These are phyloP conservation scores for Furnarius figulus DNA, from an alignment of 2,113 vertebrate species.

Conservation along the genomic window DNA sequence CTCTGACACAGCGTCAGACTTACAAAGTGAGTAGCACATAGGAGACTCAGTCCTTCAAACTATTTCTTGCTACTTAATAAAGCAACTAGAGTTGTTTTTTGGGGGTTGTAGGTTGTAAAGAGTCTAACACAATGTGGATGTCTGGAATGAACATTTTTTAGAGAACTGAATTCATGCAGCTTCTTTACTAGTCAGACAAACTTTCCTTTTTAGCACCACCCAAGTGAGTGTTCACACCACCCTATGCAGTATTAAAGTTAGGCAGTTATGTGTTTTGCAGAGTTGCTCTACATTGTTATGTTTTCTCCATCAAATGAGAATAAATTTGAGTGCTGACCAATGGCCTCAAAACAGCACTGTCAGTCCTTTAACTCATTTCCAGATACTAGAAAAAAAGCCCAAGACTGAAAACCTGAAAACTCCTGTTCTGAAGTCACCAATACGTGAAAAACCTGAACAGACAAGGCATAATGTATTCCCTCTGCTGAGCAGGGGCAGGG, in stretches of 20 bases:
- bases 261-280: neutral
- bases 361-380: slow-evolving; percentile 19
- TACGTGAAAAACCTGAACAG: neutral
- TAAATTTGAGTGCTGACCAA: neutral
- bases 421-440: neutral
- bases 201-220: neutral
- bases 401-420: neutral
- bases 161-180: neutral
- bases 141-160: neutral
- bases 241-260: neutral
- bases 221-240: neutral
- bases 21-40: neutral
- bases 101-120: neutral
- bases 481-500: neutral
- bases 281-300: neutral
- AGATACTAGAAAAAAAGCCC: neutral
- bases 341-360: neutral
- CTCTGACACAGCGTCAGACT: neutral
- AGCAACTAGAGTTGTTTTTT: neutral
- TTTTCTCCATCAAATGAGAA: neutral
- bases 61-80: neutral
- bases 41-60: neutral
- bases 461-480: neutral
- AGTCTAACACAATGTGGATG: neutral
- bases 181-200: neutral